Conservation (phyloP, 2,797 vertebrate species). For the Sebastes taczanowskii region DNA sequence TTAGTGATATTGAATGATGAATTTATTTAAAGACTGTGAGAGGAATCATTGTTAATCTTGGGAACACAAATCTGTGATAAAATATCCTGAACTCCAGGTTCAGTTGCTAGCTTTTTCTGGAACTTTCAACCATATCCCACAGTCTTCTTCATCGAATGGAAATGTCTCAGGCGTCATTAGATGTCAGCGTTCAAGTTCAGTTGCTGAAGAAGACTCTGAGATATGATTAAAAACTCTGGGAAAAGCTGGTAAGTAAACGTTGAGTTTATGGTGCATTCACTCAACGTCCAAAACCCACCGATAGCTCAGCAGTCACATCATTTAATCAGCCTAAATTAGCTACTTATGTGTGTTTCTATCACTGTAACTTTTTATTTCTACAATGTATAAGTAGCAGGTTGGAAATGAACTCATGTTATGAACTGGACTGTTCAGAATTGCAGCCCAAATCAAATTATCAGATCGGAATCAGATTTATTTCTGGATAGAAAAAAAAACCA, state of each 20-base stretch:
- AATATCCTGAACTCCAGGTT: background rate
- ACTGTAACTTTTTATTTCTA: background rate
- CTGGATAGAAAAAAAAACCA: background rate
- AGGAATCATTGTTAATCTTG: background rate
- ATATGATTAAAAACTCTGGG: background rate
- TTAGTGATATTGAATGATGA: background rate
- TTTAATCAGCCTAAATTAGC: background rate
- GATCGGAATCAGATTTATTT: slow-evolving; percentile 7
- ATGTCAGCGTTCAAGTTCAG: background rate
- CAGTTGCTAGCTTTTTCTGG: background rate
- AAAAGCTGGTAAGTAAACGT: background rate
- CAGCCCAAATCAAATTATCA: background rate
- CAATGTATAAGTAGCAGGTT: background rate
- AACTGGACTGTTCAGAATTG: background rate
- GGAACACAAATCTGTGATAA: background rate
- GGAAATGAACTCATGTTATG: background rate
- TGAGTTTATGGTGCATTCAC: background rate
- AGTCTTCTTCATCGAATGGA: background rate
- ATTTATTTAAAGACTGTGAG: background rate
- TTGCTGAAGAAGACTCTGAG: background rate
- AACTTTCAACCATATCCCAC: background rate
- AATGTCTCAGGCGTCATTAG: background rate
- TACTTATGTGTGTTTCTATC: background rate
- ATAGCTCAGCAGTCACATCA: background rate
- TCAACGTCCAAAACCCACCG: background rate